A percentile compares a stretch with the other conserved stretches of the same genome.
These are phyloP conservation scores for Gymnoscelis rufifasciata DNA, from an alignment of 2,888 invertebrate species.

Conservation along the genomic window DNA sequence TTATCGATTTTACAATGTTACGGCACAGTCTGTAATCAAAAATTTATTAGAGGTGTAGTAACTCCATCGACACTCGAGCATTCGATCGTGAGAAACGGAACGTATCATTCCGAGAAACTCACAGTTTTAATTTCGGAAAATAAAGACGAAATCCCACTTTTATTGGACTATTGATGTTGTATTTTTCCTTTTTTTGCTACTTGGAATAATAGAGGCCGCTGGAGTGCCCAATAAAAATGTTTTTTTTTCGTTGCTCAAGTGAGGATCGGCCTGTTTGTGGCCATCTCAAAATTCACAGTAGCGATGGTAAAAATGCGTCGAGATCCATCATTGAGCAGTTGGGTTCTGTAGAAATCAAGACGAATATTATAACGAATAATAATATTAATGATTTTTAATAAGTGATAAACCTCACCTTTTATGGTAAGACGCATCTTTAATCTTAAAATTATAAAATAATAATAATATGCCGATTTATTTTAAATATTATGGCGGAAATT, in stretches of 20 bases:
- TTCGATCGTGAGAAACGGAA: slow-evolving; percentile 58
- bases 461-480: no score
- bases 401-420: no score
- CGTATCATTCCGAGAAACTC: slow-evolving; percentile 60
- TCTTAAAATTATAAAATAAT: no score
- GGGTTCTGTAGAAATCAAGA: slow-evolving; percentile 18
- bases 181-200: slow-evolving; percentile 55
- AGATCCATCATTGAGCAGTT: slow-evolving; percentile 3
- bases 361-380: no score
- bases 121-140: slow-evolving; percentile 66
- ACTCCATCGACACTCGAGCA: slow-evolving; percentile 43
- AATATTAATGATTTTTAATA: no score
- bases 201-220: slow-evolving; percentile 44
- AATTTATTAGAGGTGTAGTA: slow-evolving; percentile 60
- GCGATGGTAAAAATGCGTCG: slow-evolving; percentile 37
- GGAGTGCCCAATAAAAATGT: slow-evolving; percentile 51
- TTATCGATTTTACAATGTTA: slow-evolving; percentile 62
- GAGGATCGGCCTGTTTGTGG: slow-evolving; percentile 39
- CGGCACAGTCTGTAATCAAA: slow-evolving; percentile 70
- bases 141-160: slow-evolving; percentile 69
- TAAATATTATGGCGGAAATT: no score
- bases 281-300: slow-evolving; percentile 44
- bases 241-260: slow-evolving; percentile 43
- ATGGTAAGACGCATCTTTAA: no score
- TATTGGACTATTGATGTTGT: slow-evolving; percentile 65